Conservation (phyloP, 2,113 vertebrate species). For the Nymphicus hollandicus region DNA sequence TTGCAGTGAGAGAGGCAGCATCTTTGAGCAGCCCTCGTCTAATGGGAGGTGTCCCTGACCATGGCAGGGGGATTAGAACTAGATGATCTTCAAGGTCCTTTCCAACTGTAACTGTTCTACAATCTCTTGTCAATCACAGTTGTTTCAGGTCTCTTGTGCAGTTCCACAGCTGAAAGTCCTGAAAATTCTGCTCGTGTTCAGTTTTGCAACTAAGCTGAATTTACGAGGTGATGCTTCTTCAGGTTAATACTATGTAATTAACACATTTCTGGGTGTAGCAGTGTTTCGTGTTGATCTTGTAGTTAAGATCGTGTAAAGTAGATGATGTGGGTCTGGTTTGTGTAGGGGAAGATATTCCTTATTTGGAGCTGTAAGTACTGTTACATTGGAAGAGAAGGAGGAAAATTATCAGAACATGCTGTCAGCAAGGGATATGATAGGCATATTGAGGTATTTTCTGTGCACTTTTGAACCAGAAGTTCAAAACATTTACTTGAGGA, state of each 20-base stretch:
- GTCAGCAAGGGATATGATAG: background rate
- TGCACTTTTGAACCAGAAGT: background rate
- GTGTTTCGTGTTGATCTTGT: background rate
- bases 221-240: background rate
- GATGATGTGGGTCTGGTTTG: background rate
- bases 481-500: background rate
- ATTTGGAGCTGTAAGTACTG: background rate
- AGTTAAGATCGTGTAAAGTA: background rate
- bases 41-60: background rate
- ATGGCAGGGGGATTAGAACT: background rate
- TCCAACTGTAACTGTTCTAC: background rate
- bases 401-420: background rate
- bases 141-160: background rate
- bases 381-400: background rate
- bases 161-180: background rate
- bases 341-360: background rate
- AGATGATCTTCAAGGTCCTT: background rate
- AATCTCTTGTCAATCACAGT: constrained; percentile 13
- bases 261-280: background rate
- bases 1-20: constrained; percentile 1
- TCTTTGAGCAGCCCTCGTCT: background rate
- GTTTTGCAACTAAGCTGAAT: background rate
- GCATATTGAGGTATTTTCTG: background rate
- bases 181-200: constrained; percentile 36
- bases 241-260: background rate